Evolutionary conservation across 2,888 invertebrate genomes (phyloP), one percentile per base, ranked within the genome.

Genomic region (Matsumyia berberina): DNA sequence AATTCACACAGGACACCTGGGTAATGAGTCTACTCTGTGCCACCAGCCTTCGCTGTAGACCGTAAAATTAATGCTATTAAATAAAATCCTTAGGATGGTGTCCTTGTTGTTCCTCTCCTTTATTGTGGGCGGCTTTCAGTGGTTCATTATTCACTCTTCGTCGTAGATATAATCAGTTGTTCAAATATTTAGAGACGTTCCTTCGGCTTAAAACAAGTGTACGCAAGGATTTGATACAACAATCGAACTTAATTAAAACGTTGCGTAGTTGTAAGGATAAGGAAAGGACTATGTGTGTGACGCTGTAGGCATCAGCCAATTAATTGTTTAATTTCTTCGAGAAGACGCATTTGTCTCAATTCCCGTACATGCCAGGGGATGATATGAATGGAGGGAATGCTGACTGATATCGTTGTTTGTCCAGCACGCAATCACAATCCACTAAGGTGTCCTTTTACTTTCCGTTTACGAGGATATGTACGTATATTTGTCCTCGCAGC

Each of bases 171-270:
- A 42, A 60, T 60, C 42, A 60, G 60, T 42, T 11, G 42, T 29
- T 2, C 42, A 60, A 42, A 42, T 44, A 42, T 60, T 60, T 60
- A 31, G 15, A 29, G 29, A 44, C 29, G 15, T 12, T 44, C 29
- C 3, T 35, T 9, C 12, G 39, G 11, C 12, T 17, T 37, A 19
- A 11, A n/a, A 57, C 19, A 57, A 57, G 37, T 12, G 24, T 39
- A 17, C 8, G 12, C 24, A 12, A 24, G 39, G 12, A 39, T 58
- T 29, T 39, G 24, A 58, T 58, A 39, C 8, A 58, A 39, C 8
- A 58, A 39, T 39, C 24, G 19, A 39, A 39, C 24, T 58, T 58
- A 58, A 58, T 60, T 60, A 42, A 60, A 60, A 44, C 31, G 15
- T 29, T 1, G 8, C 8, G 2, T 19, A n/a, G 6, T n/a, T 24